Percentiles rank a stretch among this genome's conserved stretches.
phyloP scores from a whole-genome alignment of 30 jellyfish, hydroid and myxozoan genomes.

The Rhopilema esculentum region DNA sequence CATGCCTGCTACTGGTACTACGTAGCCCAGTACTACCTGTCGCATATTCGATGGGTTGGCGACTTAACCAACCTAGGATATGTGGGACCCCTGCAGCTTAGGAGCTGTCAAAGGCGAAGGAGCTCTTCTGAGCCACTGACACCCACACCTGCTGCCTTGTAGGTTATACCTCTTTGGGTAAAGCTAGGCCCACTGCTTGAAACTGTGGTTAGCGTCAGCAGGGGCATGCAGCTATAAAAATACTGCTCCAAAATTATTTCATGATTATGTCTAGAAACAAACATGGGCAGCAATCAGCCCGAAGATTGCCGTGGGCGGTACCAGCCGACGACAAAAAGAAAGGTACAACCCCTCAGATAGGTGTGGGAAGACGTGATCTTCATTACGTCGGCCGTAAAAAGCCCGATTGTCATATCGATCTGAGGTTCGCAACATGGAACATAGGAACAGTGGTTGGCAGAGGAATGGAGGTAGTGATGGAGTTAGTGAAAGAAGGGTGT shows the following conservation, averaged over 20 bases:
- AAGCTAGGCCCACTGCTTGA: neutral
- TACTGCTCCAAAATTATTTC: slow-evolving; percentile 3
- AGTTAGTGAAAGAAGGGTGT: slow-evolving; percentile 3
- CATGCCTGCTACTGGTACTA: neutral
- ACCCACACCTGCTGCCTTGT: neutral
- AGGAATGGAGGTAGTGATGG: slow-evolving; percentile 21
- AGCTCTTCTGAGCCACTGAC: neutral
- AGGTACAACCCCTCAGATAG: slow-evolving; percentile 15
- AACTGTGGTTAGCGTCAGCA: slow-evolving; percentile 33
- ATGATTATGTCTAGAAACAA: neutral
- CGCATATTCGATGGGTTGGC: slow-evolving; percentile 13
- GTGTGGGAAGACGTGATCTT: neutral
- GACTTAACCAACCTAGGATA: slow-evolving; percentile 20
- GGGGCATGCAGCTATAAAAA: slow-evolving; percentile 36
- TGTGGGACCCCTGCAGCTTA: too few relatives aligned
- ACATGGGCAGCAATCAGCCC: slow-evolving; percentile 29
- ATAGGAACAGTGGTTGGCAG: slow-evolving; percentile 33
- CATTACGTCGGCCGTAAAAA: slow-evolving; percentile 9
- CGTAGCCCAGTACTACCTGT: slow-evolving; percentile 27
- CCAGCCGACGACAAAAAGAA: slow-evolving; percentile 21
- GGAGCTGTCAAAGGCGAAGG: too few relatives aligned
- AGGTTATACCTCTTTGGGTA: neutral
- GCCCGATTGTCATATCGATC: slow-evolving; percentile 1
- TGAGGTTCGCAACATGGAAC: slow-evolving; percentile 18
- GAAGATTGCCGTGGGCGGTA: slow-evolving; percentile 8